Evolutionary conservation across 2,797 vertebrate species (phyloP), one percentile per base, ranked within the genome.

Genomic region (Cyprinella venusta): DNA sequence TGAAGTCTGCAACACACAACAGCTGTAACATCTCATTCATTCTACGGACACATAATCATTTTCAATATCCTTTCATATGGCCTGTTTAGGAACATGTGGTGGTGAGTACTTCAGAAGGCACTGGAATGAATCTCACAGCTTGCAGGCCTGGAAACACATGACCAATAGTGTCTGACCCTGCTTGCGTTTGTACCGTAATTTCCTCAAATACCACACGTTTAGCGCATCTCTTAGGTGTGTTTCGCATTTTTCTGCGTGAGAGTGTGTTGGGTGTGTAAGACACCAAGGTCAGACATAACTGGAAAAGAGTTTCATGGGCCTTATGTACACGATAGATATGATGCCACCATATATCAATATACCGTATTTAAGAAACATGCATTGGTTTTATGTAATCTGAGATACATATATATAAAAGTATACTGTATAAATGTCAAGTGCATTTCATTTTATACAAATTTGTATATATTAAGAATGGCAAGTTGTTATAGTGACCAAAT

Each of bases 121-220:
- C 90, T 90, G 89, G 87, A 88, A 91, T 89, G 87, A 87, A 89
- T 89, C 86, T 89, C 86, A 88, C 87, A 89, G 86, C 87, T 89
- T 87, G 80, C 80, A 84, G 83, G 86, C 86, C 87, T 86, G 76
- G 68, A 86, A 87, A 76, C 87, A 83, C 86, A 36, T 79, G 75
- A 81, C 82, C 86, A 71, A 74, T 74, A 24, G 63, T 76, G 83
- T 87, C 88, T 86, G 84, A 88, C 82, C 72, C 71, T 18, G 64
- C 18, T 74, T 68, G n/a, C 24, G 38, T 71, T 19, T 8, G 2
- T 8, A 33, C 30, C 30, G 30, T 33, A 30, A 45, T 26, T 50
- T 52, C 45, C 19, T 50, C 45, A 52, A 5, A 5, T 52, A 74
- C 0, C n/a, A 2, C 40, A 45, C 40, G 5, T 18, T 26, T 63